These are phyloP conservation scores for Spisula solida DNA, from an alignment of 2,888 invertebrate genomes.

Conservation along the genomic window DNA sequence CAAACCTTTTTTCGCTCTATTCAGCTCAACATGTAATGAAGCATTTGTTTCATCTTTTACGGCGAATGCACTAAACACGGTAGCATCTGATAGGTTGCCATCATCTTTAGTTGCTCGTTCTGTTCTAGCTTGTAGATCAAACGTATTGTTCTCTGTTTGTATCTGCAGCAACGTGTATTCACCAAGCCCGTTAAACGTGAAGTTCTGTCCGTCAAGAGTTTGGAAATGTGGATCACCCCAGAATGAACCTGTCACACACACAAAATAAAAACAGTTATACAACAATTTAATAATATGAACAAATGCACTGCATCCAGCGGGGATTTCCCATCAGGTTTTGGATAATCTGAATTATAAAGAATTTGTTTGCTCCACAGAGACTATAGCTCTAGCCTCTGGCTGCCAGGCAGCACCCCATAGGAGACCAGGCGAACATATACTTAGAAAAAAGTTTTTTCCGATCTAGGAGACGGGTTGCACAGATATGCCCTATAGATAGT, in stretches of 20 bases:
- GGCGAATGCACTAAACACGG: slow-evolving; percentile 55
- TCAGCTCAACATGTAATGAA: slow-evolving; percentile 50
- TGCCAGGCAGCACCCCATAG: no score
- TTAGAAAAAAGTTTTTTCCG: no score
- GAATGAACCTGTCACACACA: slow-evolving; percentile 47
- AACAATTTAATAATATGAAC: no score
- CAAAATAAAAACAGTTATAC: background rate
- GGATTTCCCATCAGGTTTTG: no score
- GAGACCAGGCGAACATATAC: no score
- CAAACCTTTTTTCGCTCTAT: background rate
- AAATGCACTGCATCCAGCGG: no score
- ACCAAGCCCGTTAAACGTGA: slow-evolving; percentile 60
- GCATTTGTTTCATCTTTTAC: slow-evolving; percentile 39
- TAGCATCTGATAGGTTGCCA: slow-evolving; percentile 41
- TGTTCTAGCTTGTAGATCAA: slow-evolving; percentile 50
- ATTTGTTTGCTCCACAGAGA: no score
- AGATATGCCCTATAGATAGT: no score
- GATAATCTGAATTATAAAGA: no score
- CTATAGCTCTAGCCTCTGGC: no score
- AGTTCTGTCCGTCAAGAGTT: slow-evolving; percentile 48
- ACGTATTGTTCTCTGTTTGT: background rate
- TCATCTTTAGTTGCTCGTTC: slow-evolving; percentile 33
- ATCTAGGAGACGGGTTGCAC: no score
- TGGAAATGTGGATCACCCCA: slow-evolving; percentile 64
- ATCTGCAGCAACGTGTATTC: slow-evolving; percentile 48